Percentiles rank a stretch among this genome's conserved stretches.
Evolutionary conservation across 2,888 invertebrate species (phyloP).

Genomic region (Sminthurides aquaticus): DNA sequence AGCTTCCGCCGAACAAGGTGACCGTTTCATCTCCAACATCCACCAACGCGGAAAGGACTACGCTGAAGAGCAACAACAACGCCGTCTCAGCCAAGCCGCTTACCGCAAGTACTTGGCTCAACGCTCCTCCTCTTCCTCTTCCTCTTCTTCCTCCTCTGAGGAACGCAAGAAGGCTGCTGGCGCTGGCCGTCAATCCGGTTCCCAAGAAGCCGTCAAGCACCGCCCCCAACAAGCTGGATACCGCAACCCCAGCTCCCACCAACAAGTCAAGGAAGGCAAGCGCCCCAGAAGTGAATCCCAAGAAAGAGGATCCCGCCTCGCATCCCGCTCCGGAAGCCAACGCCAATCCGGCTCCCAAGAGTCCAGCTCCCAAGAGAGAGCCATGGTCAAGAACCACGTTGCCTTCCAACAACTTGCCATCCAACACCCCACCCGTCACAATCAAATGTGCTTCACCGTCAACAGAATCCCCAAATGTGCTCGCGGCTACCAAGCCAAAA

Average conservation of each 20-base stretch:
- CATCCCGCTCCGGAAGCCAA: too few species aligned
- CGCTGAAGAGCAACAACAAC: conserved; percentile 11
- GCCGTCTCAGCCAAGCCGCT: conserved; percentile 12
- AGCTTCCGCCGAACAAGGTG: conserved; percentile 13
- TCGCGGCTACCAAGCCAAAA: conserved; percentile 47
- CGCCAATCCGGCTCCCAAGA: conserved; percentile 6
- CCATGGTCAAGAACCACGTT: conserved; percentile 1
- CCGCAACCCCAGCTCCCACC: conserved; percentile 10
- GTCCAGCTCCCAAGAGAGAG: neutral
- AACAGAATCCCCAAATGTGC: conserved; percentile 55
- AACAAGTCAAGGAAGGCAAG: conserved; percentile 6
- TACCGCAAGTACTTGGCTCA: conserved; percentile 9
- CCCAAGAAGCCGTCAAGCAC: too few species aligned
- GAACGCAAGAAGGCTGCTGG: neutral
- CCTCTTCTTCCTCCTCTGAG: conserved; percentile 10
- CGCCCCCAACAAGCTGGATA: neutral
- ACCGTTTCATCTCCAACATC: conserved; percentile 9
- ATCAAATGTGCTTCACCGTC: conserved; percentile 58
- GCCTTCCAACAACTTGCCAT: conserved; percentile 7
- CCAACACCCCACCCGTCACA: conserved; percentile 31
- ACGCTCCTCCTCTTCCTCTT: neutral
- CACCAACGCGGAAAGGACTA: conserved; percentile 16
- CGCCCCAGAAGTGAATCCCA: too few species aligned
- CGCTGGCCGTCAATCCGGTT: too few species aligned
- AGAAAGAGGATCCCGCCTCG: too few species aligned